A percentile compares a stretch with the other conserved stretches of the same genome.
Evolutionary conservation across 1,140 invertebrate species (phyloP).

Genomic region (Drosophila insularis): DNA sequence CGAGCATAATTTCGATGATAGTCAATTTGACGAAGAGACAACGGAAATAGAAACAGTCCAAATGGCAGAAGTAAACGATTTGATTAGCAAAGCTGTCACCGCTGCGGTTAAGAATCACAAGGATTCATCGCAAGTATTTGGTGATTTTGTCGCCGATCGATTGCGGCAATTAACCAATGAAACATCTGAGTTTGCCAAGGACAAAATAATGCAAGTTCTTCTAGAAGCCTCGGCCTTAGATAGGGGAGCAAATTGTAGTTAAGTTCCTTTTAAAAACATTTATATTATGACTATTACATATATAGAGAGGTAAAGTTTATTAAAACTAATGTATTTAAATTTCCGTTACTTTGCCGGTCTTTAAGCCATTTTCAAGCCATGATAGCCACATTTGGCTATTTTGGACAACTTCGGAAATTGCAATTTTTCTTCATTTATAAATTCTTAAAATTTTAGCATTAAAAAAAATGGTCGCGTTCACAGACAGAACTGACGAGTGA

Average conservation of each 20-base stretch:
- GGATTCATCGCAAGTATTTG: slow-evolving; percentile 61
- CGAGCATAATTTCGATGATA: slow-evolving; percentile 12
- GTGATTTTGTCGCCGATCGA: slow-evolving; percentile 69
- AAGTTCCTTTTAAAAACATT: slow-evolving; percentile 11
- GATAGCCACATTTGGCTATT: slow-evolving; percentile 1
- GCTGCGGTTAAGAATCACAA: slow-evolving; percentile 41
- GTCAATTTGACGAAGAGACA: slow-evolving; percentile 10
- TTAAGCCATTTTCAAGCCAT: not conserved
- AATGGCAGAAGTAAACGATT: slow-evolving; percentile 29
- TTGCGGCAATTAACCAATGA: slow-evolving; percentile 40
- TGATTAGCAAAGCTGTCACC: slow-evolving; percentile 62
- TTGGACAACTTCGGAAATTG: not conserved
- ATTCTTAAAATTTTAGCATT: slow-evolving; percentile 1
- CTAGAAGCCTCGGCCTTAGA: slow-evolving; percentile 55
- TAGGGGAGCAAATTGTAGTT: slow-evolving; percentile 33
- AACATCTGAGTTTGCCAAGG: slow-evolving; percentile 60
- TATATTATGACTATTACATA: slow-evolving; percentile 19
- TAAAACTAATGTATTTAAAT: slow-evolving; percentile 4
- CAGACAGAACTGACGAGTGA: not conserved
- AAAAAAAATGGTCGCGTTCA: not conserved
- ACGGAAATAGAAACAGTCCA: slow-evolving; percentile 6
- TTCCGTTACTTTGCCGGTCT: not conserved
- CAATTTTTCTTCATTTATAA: not conserved
- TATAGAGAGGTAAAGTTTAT: slow-evolving; percentile 1
- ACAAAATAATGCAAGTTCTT: slow-evolving; percentile 64